Evolutionary conservation across 2,113 vertebrate species (phyloP).

Genomic region (Brachypodius melanocephalos): DNA sequence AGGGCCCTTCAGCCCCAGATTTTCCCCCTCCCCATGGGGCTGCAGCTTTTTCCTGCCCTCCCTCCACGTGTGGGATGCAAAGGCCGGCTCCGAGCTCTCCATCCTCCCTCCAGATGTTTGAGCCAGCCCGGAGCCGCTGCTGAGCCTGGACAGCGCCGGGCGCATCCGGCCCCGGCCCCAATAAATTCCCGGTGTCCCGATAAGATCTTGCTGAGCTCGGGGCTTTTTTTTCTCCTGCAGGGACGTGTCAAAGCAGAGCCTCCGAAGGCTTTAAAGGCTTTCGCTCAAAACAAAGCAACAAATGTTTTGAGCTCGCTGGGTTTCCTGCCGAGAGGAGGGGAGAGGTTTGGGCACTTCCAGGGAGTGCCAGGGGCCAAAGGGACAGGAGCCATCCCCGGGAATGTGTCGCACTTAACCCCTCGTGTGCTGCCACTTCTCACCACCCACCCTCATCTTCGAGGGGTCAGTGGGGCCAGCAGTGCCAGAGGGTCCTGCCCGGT

Average conservation of each 20-base stretch:
- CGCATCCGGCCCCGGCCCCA: background rate
- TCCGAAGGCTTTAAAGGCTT: background rate
- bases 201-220: conserved; percentile 48
- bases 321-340: background rate
- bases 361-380: background rate
- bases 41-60: background rate
- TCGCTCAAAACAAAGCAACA: background rate
- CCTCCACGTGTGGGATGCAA: background rate
- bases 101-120: background rate
- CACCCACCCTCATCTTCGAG: rapidly evolving
- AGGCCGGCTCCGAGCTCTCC: background rate
- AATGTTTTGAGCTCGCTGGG: background rate
- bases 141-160: background rate
- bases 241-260: background rate
- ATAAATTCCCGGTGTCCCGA: background rate
- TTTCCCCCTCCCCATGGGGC: background rate
- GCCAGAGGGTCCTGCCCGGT: rapidly evolving
- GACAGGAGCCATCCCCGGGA: background rate
- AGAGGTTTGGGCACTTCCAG: background rate
- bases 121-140: background rate
- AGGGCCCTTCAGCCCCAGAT: background rate
- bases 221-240: background rate
- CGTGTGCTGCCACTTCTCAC: background rate
- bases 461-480: rapidly evolving
- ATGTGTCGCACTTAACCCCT: background rate